phyloP scores from a whole-genome alignment of 2,888 invertebrate genomes.

The Chrysina gloriosa region DNA sequence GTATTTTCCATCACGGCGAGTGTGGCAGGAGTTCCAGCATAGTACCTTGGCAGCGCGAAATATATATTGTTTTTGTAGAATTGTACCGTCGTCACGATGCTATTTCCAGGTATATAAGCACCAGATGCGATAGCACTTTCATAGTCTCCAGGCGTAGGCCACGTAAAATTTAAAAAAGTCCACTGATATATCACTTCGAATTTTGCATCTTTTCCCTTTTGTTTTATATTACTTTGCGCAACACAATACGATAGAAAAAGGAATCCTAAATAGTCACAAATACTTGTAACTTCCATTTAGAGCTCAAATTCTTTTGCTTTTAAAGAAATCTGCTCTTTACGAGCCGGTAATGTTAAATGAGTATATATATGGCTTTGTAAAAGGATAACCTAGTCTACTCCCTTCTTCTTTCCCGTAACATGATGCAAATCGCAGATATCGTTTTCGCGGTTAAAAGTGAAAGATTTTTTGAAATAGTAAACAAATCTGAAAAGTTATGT shows the following conservation, averaged over 20 bases:
- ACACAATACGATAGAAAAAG: conserved; percentile 52
- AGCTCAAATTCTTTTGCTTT: not conserved
- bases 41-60: conserved; percentile 75
- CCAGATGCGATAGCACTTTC: conserved; percentile 62
- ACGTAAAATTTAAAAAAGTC: conserved; percentile 76
- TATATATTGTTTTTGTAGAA: conserved; percentile 75
- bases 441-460: conserved; percentile 18
- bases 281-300: conserved; percentile 34
- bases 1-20: conserved; percentile 65
- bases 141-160: conserved; percentile 71
- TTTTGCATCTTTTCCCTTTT: conserved; percentile 52
- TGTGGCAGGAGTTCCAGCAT: conserved; percentile 77
- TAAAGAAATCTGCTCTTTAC: not conserved
- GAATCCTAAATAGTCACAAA: conserved; percentile 53
- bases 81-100: conserved; percentile 75
- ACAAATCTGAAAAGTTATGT: too few relatives aligned
- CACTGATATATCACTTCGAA: conserved; percentile 78
- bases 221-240: conserved; percentile 37
- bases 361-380: not conserved
- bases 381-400: not conserved
- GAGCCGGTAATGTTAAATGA: not conserved
- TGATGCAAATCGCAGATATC: not conserved
- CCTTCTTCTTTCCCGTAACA: not conserved
- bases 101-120: conserved; percentile 69
- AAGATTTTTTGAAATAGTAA: not conserved